Percentiles rank a stretch among this genome's conserved stretches.
phyloP scores from a whole-genome alignment of 2,113 vertebrate genomes.

The Indicator maculatus region DNA sequence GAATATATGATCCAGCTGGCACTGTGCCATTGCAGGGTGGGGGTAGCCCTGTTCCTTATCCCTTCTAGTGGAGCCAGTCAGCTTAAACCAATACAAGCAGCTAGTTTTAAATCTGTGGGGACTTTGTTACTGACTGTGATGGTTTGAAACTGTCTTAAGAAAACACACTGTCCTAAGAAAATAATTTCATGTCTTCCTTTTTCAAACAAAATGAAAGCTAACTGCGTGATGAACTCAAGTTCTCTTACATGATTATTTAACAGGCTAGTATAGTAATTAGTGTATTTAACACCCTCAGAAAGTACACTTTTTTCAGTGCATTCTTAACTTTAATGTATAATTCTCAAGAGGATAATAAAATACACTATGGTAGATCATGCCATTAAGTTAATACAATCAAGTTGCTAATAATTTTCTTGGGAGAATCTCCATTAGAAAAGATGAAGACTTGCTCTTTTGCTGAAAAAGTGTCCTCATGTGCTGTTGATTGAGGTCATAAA shows the following conservation, averaged over 20 bases:
- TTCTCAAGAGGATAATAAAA: slow-evolving; percentile 32
- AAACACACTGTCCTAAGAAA: neutral
- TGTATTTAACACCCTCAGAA: too few species aligned
- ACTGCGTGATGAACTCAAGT: neutral
- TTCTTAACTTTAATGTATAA: neutral
- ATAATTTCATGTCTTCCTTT: neutral
- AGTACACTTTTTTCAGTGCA: neutral
- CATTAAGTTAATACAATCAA: slow-evolving; percentile 16
- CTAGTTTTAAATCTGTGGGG: neutral
- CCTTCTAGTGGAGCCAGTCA: too few species aligned
- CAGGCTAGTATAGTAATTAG: neutral
- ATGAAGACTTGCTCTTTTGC: neutral
- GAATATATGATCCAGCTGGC: too few species aligned
- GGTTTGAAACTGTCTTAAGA: neutral
- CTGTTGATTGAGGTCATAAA: neutral
- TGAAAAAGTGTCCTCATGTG: neutral
- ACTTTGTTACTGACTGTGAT: neutral
- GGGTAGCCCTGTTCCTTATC: too few species aligned
- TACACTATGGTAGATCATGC: neutral
- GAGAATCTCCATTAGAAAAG: neutral
- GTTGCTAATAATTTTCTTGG: slow-evolving; percentile 6
- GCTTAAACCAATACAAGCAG: too few species aligned
- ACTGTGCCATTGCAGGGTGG: too few species aligned
- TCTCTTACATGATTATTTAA: neutral
- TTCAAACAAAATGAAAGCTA: neutral